phyloP scores from a whole-genome alignment of 2,113 vertebrate genomes.

The Diadophis punctatus region DNA sequence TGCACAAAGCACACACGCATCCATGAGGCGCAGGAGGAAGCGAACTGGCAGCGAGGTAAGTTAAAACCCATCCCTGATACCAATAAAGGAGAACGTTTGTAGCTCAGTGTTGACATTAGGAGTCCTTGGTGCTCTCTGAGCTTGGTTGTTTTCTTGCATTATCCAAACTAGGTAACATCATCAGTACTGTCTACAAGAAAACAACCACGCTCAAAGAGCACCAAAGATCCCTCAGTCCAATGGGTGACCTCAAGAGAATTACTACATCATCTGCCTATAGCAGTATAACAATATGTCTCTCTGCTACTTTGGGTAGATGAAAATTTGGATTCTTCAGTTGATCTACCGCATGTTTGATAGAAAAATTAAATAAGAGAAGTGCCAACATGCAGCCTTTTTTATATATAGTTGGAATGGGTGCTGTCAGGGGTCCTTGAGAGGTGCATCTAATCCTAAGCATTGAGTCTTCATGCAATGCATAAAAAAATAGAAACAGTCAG shows the following conservation, averaged over 20 bases:
- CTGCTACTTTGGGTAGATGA: neutral
- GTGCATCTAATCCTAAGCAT: neutral
- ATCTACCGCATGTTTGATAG: neutral
- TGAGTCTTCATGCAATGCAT: neutral
- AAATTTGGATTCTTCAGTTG: neutral
- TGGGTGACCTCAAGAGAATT: neutral
- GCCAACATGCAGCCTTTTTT: neutral
- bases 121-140: neutral
- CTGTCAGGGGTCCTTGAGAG: neutral
- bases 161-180: neutral
- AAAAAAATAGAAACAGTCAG: neutral
- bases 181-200: neutral
- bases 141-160: neutral
- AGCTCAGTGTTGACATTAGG: neutral
- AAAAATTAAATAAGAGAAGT: neutral
- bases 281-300: neutral
- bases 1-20: too few relatives aligned
- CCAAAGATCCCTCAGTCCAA: neutral
- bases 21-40: too few relatives aligned
- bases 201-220: neutral
- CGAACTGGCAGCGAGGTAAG: too few relatives aligned
- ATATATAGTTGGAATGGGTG: neutral
- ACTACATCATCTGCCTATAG: neutral
- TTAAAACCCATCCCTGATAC: too few relatives aligned
- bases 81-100: neutral